Evolutionary conservation across 53 echinoderm and acorn worm species (phyloP).

Genomic region (Apostichopus leukothele): DNA sequence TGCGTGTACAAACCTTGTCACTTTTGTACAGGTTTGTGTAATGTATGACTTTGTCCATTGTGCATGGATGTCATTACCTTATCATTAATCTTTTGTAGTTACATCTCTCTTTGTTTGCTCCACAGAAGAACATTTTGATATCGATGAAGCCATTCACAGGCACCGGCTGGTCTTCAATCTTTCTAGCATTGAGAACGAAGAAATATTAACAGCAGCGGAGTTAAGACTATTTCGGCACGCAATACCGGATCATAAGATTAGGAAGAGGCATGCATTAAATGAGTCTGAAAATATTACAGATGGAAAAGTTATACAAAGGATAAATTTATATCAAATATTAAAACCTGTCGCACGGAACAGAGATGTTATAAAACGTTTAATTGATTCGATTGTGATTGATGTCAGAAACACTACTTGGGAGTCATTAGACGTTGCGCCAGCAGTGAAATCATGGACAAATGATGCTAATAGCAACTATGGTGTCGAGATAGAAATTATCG

Average conservation of each 20-base stretch:
- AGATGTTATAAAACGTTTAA: constrained; percentile 88
- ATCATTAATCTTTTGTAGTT: not conserved
- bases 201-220: constrained; percentile 79
- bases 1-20: no score
- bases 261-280: constrained; percentile 56
- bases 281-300: constrained; percentile 43
- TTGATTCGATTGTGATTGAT: constrained; percentile 89
- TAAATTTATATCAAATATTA: constrained; percentile 96
- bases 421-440: constrained; percentile 92
- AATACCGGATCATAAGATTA: constrained; percentile 61
- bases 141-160: constrained; percentile 41
- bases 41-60: no score
- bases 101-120: not conserved
- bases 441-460: constrained; percentile 74
- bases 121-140: constrained; percentile 13
- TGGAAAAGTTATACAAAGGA: constrained; percentile 68
- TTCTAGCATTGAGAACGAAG: constrained; percentile 74
- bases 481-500: constrained; percentile 84
- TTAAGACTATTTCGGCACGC: constrained; percentile 77
- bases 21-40: no score
- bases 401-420: constrained; percentile 84
- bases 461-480: constrained; percentile 77
- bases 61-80: no score
- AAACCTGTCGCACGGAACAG: constrained; percentile 79
- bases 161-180: constrained; percentile 82